phyloP scores from a whole-genome alignment of 2,113 vertebrate species.

The Sylvietta virens region DNA sequence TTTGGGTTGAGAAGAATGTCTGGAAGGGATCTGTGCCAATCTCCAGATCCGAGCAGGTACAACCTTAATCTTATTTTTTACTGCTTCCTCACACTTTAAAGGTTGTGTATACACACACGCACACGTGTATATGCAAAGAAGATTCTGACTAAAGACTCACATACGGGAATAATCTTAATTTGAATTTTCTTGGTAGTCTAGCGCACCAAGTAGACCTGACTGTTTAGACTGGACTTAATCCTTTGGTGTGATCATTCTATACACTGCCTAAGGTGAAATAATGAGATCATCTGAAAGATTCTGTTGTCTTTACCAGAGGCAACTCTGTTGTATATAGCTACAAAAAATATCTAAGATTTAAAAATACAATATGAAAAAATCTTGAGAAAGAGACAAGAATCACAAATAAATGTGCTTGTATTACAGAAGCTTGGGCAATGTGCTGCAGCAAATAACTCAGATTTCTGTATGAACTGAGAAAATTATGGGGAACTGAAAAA shows the following conservation, averaged over 20 bases:
- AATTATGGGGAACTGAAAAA: constrained; percentile 45
- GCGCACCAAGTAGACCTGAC: not conserved
- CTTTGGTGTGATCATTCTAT: not conserved
- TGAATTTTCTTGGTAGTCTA: not conserved
- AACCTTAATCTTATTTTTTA: not conserved
- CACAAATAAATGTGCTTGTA: not conserved
- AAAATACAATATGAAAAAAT: not conserved
- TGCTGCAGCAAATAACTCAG: not conserved
- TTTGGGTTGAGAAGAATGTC: not conserved
- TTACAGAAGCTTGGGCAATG: not conserved
- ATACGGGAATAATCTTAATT: not conserved
- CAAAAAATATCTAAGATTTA: not conserved
- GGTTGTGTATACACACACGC: not conserved
- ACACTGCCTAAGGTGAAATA: not conserved
- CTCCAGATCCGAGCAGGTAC: not conserved
- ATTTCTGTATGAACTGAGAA: constrained; percentile 52
- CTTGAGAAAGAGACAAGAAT: not conserved
- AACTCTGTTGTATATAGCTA: not conserved
- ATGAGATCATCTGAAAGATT: not conserved
- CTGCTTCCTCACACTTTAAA: not conserved
- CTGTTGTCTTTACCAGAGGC: not conserved
- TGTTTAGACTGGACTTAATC: not conserved
- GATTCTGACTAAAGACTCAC: not conserved
- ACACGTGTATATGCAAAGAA: not conserved
- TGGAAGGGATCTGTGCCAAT: not conserved